Conservation (phyloP, 37 sponge, comb jelly and placozoan species). For the Corticium candelabrum region DNA sequence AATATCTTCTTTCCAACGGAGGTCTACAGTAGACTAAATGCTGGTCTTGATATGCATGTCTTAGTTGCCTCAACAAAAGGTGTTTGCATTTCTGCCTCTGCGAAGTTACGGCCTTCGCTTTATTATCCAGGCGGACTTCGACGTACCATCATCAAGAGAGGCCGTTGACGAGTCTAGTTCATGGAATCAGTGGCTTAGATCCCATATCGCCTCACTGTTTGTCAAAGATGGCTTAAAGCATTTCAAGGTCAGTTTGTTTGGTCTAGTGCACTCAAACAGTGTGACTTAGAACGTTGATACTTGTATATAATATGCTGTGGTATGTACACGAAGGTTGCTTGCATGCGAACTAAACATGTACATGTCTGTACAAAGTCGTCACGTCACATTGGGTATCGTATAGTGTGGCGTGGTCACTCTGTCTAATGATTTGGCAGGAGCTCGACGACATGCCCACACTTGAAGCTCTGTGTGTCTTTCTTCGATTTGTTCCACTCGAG, state of each 20-base stretch:
- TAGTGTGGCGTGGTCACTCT: no score
- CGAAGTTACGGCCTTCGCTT: constrained; percentile 53
- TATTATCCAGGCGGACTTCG: constrained; percentile 61
- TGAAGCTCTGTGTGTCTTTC: constrained; percentile 28
- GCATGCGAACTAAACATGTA: no score
- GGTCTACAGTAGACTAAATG: no score
- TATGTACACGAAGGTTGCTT: no score
- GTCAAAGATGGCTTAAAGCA: neutral
- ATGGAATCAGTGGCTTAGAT: constrained; percentile 63
- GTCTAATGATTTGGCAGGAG: no score
- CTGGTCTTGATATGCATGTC: constrained; percentile 1
- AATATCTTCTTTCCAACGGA: no score
- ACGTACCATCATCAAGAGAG: constrained; percentile 50
- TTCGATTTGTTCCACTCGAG: constrained; percentile 50
- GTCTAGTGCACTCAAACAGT: no score
- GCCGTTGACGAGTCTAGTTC: constrained; percentile 40
- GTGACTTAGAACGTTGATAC: no score
- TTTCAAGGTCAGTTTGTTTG: neutral
- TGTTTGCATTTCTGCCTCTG: constrained; percentile 58
- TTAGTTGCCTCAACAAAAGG: constrained; percentile 40
- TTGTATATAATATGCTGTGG: no score
- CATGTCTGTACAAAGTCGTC: no score
- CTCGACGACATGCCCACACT: constrained; percentile 8
- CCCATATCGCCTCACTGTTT: constrained; percentile 40
- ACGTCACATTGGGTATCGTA: no score